phyloP scores from a whole-genome alignment of 2,888 invertebrate genomes.

The Caenorhabditis sp. region DNA sequence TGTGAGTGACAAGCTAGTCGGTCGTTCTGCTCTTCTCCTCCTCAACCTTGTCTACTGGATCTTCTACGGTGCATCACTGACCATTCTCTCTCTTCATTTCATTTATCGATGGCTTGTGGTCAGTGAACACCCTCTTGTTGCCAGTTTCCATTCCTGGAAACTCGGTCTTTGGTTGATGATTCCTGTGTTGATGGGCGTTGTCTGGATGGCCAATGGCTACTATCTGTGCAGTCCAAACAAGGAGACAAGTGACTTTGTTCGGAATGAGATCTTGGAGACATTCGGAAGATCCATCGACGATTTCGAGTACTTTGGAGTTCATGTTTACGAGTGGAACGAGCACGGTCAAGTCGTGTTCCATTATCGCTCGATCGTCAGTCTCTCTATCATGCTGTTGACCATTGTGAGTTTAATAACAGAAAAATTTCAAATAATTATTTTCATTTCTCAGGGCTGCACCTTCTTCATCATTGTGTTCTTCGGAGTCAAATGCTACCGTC shows the following conservation, averaged over 20 bases:
- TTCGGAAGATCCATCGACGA: background rate
- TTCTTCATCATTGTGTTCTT: background rate
- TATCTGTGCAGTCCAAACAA: background rate
- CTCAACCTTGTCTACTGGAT: conserved; percentile 21
- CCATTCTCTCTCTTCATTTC: conserved; percentile 34
- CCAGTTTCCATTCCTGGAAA: conserved; percentile 2
- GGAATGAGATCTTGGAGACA: background rate
- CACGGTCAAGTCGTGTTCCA: too few relatives aligned
- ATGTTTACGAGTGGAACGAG: background rate
- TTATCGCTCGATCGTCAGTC: too few relatives aligned
- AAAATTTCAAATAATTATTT: background rate
- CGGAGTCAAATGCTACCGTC: conserved; percentile 1
- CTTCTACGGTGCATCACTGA: conserved; percentile 38
- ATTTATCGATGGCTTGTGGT: conserved; percentile 37
- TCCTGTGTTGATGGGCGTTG: background rate
- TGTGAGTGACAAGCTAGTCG: background rate
- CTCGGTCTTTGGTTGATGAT: background rate
- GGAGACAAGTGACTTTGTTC: background rate
- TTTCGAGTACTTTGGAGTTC: background rate
- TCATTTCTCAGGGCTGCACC: background rate
- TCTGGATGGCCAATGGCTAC: background rate
- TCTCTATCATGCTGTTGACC: background rate
- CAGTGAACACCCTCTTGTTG: background rate
- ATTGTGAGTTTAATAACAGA: background rate
- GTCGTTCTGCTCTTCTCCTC: background rate